Base-by-base conservation (phyloP, 2,888 invertebrate genomes). In the Eupithecia centaureata region DNA sequence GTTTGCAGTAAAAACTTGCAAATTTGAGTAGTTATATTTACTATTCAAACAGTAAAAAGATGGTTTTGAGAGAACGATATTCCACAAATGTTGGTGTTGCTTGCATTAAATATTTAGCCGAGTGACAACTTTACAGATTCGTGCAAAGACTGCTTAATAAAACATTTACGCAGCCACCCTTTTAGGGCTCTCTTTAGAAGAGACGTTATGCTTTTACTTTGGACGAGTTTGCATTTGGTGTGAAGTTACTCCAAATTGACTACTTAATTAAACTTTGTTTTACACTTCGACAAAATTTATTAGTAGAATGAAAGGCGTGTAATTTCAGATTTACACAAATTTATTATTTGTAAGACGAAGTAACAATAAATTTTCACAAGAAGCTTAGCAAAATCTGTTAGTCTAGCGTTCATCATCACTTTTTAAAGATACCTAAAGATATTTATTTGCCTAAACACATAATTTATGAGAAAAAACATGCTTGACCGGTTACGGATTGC, bases 81-180 rank as follows among this genome's bases (percentile, higher is more conserved):
- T 18, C n/a, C 28, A 28, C n/a, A 56, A 30, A 56, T 28, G 27
- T 56, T 28, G 30, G 28, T n/a, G 27, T 28, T 30, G 28, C 27
- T 7, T n/a, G 2, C 2, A 65, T 65, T 42, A 56, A 58, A 62
- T 68, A 68, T 68, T 68, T 25, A 65, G 15, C 54, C 54, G 54
- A 52, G 32, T 30, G 35, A 61, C 33, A 57, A 65, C 61, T 28
- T 67, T 51, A 22, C 38, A 57, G 63, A 60, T 64, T 59, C 64
- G 64, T 62, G 61, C 61, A 67, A 67, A 62, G 56, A 65, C 61
- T 60, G 57, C 63, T 63, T 58, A 51, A 59, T 70, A 65, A 63
- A 68, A 66, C 61, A 68, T 71, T 63, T 33, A 66, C 33, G 42
- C 63, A 62, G 47, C 42, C 27, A 56, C 27, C 71, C 68, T 66